A percentile compares a stretch with the other conserved stretches of the same genome.
Conservation (phyloP, 2,113 vertebrate genomes). For the Gasterosteus aculeatus region DNA sequence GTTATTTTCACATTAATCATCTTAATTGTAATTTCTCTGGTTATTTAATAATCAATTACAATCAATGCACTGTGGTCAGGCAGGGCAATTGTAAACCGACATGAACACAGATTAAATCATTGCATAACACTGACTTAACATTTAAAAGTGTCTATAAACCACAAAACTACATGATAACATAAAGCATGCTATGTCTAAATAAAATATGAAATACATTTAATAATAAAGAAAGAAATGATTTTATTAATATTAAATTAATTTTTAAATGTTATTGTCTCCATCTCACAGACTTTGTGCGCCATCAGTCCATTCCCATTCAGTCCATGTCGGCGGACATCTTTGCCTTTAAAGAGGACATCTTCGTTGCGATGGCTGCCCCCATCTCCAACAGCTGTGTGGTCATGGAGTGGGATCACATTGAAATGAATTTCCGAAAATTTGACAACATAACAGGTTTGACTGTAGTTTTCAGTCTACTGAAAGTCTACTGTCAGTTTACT, state of each 20-base stretch:
- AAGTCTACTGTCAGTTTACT: no score
- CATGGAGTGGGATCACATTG: slow-evolving; percentile 98
- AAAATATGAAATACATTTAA: not conserved
- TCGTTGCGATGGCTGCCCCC: slow-evolving; percentile 92
- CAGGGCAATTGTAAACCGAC: not conserved
- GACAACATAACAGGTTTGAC: slow-evolving; percentile 96
- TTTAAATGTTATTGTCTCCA: slow-evolving; percentile 35
- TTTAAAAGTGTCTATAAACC: not conserved
- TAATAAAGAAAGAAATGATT: no score
- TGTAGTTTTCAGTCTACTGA: not conserved
- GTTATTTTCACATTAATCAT: no score
- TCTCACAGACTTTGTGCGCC: slow-evolving; percentile 91
- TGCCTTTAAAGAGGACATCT: slow-evolving; percentile 94
- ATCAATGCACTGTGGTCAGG: not conserved
- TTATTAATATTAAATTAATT: not conserved
- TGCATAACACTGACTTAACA: not conserved
- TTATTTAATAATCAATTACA: not conserved
- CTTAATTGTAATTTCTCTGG: not conserved
- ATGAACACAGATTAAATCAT: not conserved
- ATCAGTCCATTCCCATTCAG: slow-evolving; percentile 93
- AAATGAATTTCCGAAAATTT: slow-evolving; percentile 96
- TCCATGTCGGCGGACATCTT: slow-evolving; percentile 96
- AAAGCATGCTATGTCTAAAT: not conserved
- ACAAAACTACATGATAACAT: not conserved
- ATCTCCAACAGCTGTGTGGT: slow-evolving; percentile 96